phyloP scores from a whole-genome alignment of 1,140 invertebrate genomes.

The Drosophila lini region DNA sequence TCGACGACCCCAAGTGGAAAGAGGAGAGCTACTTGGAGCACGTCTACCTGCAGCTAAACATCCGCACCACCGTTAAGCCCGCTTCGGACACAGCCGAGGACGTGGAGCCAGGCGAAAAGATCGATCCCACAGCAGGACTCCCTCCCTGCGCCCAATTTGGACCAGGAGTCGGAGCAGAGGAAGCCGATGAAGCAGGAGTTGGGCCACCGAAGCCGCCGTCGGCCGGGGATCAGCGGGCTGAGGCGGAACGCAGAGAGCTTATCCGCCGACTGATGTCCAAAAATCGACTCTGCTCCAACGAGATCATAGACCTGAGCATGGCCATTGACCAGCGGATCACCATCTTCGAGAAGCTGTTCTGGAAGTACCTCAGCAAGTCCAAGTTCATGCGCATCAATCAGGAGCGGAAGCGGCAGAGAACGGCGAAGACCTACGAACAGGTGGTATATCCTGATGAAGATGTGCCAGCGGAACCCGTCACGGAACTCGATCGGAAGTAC shows the following conservation, averaged over 20 bases:
- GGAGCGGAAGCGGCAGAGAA: slow-evolving; percentile 41
- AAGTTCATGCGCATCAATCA: slow-evolving; percentile 68
- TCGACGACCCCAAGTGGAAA: slow-evolving; percentile 79
- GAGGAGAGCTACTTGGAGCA: slow-evolving; percentile 76
- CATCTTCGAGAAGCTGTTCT: slow-evolving; percentile 81
- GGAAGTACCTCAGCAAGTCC: slow-evolving; percentile 76
- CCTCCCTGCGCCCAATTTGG: slow-evolving; percentile 33
- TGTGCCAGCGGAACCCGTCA: background rate
- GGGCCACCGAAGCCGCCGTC: background rate
- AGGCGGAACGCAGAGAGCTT: slow-evolving; percentile 46
- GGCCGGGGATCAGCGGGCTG: slow-evolving; percentile 16
- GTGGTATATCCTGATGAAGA: slow-evolving; percentile 6
- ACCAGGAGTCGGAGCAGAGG: background rate
- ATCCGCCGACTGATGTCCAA: slow-evolving; percentile 47
- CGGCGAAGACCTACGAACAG: slow-evolving; percentile 58
- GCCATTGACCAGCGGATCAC: slow-evolving; percentile 71
- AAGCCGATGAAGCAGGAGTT: background rate
- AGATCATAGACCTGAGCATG: slow-evolving; percentile 70
- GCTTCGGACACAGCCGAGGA: background rate
- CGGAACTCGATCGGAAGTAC: slow-evolving; percentile 54
- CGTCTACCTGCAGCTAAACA: slow-evolving; percentile 68
- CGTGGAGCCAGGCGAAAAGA: background rate
- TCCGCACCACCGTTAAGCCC: slow-evolving; percentile 35
- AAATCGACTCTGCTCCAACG: slow-evolving; percentile 55
- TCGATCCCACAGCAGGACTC: slow-evolving; percentile 23